Evolutionary conservation across 2,113 vertebrate species (phyloP).

Genomic region (Platycercus adscitus): DNA sequence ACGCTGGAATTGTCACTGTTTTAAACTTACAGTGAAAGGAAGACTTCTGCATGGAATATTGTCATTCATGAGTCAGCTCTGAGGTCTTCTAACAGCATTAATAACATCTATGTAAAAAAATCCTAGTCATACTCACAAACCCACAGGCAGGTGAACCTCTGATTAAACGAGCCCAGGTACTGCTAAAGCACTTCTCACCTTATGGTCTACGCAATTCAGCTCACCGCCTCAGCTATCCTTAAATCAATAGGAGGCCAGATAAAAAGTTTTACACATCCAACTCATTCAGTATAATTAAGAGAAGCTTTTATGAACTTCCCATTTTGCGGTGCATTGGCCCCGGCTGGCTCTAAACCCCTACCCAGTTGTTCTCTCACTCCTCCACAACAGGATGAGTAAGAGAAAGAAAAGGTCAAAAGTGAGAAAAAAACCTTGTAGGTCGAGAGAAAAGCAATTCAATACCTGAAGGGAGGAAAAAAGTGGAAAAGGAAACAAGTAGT

Average conservation of each 20-base stretch:
- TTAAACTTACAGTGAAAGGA: background rate
- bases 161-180: background rate
- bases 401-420: background rate
- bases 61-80: background rate
- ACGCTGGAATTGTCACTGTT: background rate
- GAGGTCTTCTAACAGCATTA: background rate
- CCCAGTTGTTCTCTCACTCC: background rate
- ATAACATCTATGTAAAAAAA: background rate
- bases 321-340: background rate
- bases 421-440: background rate
- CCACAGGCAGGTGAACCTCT: background rate
- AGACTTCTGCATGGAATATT: background rate
- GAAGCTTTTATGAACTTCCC: background rate
- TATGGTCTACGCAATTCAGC: background rate
- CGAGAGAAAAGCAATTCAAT: background rate
- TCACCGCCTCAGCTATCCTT: fast-evolving
- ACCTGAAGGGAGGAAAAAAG: background rate
- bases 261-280: background rate
- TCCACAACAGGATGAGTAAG: background rate
- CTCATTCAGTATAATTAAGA: background rate
- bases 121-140: background rate
- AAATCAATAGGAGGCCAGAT: background rate
- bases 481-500: background rate
- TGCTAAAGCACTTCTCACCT: background rate
- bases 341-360: background rate